phyloP scores from a whole-genome alignment of 2,888 invertebrate genomes.

The Nomada fucata region DNA sequence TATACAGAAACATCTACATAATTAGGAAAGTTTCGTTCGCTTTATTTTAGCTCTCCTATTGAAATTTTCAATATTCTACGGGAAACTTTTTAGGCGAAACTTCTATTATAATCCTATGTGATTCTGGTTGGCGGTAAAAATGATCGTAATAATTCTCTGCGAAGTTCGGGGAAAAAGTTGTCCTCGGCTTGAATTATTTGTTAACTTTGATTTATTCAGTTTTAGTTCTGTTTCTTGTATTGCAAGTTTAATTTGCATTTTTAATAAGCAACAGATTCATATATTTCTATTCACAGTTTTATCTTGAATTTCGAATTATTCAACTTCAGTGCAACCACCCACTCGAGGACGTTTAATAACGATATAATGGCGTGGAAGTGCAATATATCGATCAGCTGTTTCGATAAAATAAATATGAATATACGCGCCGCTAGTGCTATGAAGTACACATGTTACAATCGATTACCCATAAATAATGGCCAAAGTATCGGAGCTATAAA shows the following conservation, averaged over 20 bases:
- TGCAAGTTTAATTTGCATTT: no score
- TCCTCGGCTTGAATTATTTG: not conserved
- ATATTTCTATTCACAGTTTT: not conserved
- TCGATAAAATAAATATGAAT: constrained; percentile 48
- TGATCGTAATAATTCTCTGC: not conserved
- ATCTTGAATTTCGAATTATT: not conserved
- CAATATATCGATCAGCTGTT: constrained; percentile 17
- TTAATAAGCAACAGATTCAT: no score
- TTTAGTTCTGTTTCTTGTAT: not conserved
- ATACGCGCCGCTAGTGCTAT: constrained; percentile 23
- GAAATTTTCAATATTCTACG: not conserved
- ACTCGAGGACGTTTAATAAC: constrained; percentile 4
- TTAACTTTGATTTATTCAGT: not conserved
- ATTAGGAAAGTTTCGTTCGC: not conserved
- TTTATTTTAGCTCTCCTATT: not conserved
- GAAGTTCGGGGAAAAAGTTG: no score
- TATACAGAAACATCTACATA: no score
- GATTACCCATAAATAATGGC: constrained; percentile 52
- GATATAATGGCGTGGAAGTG: constrained; percentile 2
- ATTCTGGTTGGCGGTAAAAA: not conserved
- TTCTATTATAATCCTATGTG: not conserved
- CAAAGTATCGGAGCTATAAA: constrained; percentile 45
- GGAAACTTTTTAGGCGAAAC: not conserved
- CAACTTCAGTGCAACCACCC: not conserved
- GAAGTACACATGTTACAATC: constrained; percentile 55